Evolutionary conservation across 2,888 invertebrate genomes (phyloP), one percentile per base, ranked within the genome.

Genomic region (Polia nebulosa): DNA sequence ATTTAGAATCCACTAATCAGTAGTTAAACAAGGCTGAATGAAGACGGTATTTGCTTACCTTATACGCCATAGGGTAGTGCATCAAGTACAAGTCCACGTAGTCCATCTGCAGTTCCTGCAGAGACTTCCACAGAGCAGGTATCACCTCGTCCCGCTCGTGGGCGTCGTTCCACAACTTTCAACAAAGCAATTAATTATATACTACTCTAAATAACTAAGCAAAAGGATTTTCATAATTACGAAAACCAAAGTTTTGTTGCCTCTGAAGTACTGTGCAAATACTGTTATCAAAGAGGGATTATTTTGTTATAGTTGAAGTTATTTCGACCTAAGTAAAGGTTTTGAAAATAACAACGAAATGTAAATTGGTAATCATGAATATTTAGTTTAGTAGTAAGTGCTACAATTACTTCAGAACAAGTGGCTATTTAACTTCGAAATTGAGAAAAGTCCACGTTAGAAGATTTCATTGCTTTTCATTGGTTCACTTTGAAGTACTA

Each of bases 41-140:
- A 41, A n/a, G n/a, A 41, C 39, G 17, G n/a, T 4, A 17, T 39
- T 2, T n/a, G n/a, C 77, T 88, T 69, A 94, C 94, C 83, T 90
- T 93, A 87, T 97, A 98, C 1, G 96, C 97, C 87, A 97, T 96
- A 3, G 98, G 98, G 96, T 97, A 97, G 88, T 98, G 98, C 87
- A 98, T 97, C 59, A 98, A 94, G 90, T 98, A 98, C 11, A 98
- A 93, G 90, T 98, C 98, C 27, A 98, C 92, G 85, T 98, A 98
- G 25, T 97, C 96, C 61, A 98, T 88, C 17, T 96, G 96, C 51
- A 98, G 94, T 77, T 96, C 94, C 11, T 93, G 86, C 45, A 98
- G 87, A 17, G 97, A 97, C 76, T 96, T 96, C 81, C 96, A 96
- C 67, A 98, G 90, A 3, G 97, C 97, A 11, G 96, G 96, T 62